These are phyloP conservation scores for Cydia fagiglandana DNA, from an alignment of 1,140 invertebrate genomes.

Conservation along the genomic window DNA sequence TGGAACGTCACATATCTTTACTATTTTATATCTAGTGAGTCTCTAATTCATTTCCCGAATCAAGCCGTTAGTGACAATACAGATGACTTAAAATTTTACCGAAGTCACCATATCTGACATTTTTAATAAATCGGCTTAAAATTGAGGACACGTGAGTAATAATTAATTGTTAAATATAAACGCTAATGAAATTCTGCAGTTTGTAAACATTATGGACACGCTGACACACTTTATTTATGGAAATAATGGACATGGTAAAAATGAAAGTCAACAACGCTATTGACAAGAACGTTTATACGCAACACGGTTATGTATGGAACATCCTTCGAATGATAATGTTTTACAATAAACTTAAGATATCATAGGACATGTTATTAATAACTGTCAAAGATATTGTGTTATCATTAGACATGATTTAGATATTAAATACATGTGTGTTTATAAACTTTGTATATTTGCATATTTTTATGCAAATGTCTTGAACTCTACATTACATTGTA, in stretches of 20 bases:
- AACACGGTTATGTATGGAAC: background rate
- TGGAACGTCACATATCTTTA: no score
- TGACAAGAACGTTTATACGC: conserved; percentile 18
- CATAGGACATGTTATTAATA: conserved; percentile 8
- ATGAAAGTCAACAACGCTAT: background rate
- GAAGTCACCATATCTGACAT: background rate
- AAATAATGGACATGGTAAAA: background rate
- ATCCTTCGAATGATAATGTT: conserved; percentile 26
- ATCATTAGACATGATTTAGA: background rate
- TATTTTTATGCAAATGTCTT: background rate
- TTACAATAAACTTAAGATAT: conserved; percentile 1
- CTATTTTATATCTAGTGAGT: no score
- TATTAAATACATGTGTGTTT: background rate
- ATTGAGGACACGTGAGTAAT: background rate
- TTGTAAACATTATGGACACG: conserved; percentile 2
- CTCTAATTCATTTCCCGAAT: no score
- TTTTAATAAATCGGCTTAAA: background rate
- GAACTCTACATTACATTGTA: no score
- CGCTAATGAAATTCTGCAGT: conserved; percentile 6
- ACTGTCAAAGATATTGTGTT: conserved; percentile 24
- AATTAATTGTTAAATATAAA: conserved; percentile 20
- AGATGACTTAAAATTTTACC: no score
- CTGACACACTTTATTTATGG: conserved; percentile 17
- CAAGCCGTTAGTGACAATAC: no score
- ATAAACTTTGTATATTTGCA: background rate